Percentiles rank a stretch among this genome's conserved stretches.
Evolutionary conservation across 30 jellyfish, hydroid and myxozoan genomes (phyloP).

Genomic region (Hydra vulgaris): DNA sequence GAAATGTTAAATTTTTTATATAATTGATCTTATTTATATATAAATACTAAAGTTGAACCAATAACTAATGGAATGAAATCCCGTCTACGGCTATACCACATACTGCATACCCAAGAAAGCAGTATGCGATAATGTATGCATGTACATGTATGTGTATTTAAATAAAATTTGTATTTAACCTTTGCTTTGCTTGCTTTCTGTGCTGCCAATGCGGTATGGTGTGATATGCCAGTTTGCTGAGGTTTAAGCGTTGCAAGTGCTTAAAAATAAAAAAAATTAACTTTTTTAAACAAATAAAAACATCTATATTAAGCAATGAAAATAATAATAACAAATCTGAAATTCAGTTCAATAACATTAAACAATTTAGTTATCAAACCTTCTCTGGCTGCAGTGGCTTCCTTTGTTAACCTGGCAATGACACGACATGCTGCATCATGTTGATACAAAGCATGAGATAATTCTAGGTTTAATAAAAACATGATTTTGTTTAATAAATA

Average conservation of each 20-base stretch:
- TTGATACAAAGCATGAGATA: constrained; percentile 89
- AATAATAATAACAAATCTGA: too few relatives aligned
- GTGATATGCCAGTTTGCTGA: constrained; percentile 45
- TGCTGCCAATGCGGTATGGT: not conserved
- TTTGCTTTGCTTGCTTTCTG: constrained; percentile 7
- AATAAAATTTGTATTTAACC: not conserved
- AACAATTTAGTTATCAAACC: too few relatives aligned
- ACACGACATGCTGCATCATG: constrained; percentile 99
- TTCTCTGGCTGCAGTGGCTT: constrained; percentile 96
- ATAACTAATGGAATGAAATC: too few relatives aligned
- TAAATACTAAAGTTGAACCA: too few relatives aligned
- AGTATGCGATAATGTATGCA: too few relatives aligned
- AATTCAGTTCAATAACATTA: too few relatives aligned
- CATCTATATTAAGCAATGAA: too few relatives aligned
- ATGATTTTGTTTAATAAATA: not conserved
- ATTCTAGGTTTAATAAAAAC: constrained; percentile 29
- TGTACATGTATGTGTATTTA: too few relatives aligned
- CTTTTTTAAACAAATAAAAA: not conserved
- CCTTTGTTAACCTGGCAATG: constrained; percentile 89
- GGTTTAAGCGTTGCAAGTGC: constrained; percentile 97
- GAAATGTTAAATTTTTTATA: too few relatives aligned
- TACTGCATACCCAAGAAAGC: too few relatives aligned
- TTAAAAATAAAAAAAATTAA: constrained; percentile 15
- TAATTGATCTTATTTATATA: too few relatives aligned
- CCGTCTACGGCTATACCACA: too few relatives aligned